Percentiles rank a stretch among this genome's conserved stretches.
phyloP scores from a whole-genome alignment of 1,140 invertebrate species.

The Lordiphosa mommai region DNA sequence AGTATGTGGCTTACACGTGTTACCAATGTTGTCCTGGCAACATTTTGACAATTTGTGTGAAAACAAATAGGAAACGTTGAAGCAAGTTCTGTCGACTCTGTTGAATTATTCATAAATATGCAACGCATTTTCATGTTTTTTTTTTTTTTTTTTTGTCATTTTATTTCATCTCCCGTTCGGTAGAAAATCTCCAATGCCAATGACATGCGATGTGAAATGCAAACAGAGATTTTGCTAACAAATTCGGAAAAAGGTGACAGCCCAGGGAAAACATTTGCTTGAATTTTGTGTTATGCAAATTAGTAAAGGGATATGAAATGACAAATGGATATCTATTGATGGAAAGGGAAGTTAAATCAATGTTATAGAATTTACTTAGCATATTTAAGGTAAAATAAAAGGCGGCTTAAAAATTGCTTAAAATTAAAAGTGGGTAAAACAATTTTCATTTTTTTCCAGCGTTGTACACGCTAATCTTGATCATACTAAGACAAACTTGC shows the following conservation, averaged over 20 bases:
- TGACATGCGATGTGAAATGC: conserved; percentile 27
- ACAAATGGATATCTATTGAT: conserved; percentile 12
- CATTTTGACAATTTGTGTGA: conserved; percentile 19
- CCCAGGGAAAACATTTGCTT: conserved; percentile 4
- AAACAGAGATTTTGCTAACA: not conserved
- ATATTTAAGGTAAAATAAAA: not conserved
- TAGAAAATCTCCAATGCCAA: conserved; percentile 7
- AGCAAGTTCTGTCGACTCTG: conserved; percentile 2
- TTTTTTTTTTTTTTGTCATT: no score
- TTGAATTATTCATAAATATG: conserved; percentile 53
- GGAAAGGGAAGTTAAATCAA: not conserved
- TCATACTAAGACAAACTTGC: no score
- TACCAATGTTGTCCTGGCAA: conserved; percentile 18
- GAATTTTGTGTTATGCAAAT: conserved; percentile 27
- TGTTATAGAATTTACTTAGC: not conserved
- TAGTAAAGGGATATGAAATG: conserved; percentile 2
- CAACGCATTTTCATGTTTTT: conserved; percentile 38
- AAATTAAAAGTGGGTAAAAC: no score
- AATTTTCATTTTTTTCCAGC: no score
- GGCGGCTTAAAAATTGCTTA: no score
- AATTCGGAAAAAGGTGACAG: no score
- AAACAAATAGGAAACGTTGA: conserved; percentile 2
- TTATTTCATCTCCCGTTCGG: not conserved
- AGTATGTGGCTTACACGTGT: conserved; percentile 32
- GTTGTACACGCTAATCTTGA: no score